Evolutionary conservation across 2,797 vertebrate species (phyloP), one percentile per base, ranked within the genome.

Genomic region (Mastacembelus armatus): DNA sequence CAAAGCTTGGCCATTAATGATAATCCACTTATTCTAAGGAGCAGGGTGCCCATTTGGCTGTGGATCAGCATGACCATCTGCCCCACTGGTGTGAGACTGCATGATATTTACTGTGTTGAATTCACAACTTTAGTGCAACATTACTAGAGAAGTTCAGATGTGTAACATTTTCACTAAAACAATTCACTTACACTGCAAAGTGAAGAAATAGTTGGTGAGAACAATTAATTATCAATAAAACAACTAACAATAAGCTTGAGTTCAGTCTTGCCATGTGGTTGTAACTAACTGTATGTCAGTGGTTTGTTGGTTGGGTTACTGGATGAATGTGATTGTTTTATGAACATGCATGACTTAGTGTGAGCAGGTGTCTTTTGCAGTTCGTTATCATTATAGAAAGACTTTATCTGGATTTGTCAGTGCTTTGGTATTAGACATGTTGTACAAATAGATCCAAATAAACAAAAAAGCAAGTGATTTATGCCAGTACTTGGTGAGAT

Each of bases 1-100:
- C 49, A 81, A 84, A 87, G 71, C 68, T 73, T 35, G 56, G 39
- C 55, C 57, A 70, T 83, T 71, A 65, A 78, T 60, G 78, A 45
- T 86, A 86, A 87, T 88, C 79, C 83, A 84, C 62, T 88, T 82
- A 85, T 78, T 76, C 29, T 63, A 50, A 62, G 47, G 40, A 74
- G 67, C 10, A 21, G 52, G 59, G 55, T 61, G 74, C 45, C 40
- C 38, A 24, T 66, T 66, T 77, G 79, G 75, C 70, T 85, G 57
- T 50, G 39, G 52, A 32, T 73, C 79, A 73, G 57, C 64, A 58
- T 43, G 62, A 73, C 77, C 82, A 79, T 86, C 83, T 86, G 84
- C 69, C 71, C 61, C 7, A 1, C 3, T 55, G 42, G 73, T 83
- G 77, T 63, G 63, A 71, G 38, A 39, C 66, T 57, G 76, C 75